Conservation (phyloP, 1,140 invertebrate species). For the Lepidurus arcticus region DNA sequence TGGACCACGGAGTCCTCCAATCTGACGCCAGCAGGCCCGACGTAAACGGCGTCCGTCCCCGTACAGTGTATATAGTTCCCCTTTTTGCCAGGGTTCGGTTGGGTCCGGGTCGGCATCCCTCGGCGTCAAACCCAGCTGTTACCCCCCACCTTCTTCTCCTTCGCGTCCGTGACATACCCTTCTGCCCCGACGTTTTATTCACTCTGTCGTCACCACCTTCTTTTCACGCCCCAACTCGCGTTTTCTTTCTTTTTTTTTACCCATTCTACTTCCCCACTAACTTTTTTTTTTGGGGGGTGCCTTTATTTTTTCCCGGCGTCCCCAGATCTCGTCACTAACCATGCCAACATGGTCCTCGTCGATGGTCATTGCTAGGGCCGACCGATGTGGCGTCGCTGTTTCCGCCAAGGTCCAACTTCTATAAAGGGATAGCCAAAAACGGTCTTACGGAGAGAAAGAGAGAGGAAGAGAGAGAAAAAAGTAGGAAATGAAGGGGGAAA, state of each 20-base stretch:
- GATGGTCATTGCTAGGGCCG: slow-evolving; percentile 13
- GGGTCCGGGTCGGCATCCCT: not conserved
- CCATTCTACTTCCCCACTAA: not conserved
- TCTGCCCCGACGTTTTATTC: slow-evolving; percentile 9
- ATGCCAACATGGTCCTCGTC: slow-evolving; percentile 16
- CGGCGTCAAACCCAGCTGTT: slow-evolving; percentile 14
- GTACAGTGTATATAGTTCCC: not conserved
- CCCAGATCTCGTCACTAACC: slow-evolving; percentile 12
- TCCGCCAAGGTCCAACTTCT: slow-evolving; percentile 8
- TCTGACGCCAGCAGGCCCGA: not conserved
- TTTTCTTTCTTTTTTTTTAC: not conserved
- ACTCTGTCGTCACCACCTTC: slow-evolving; percentile 15
- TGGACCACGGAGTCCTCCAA: slow-evolving; percentile 12
- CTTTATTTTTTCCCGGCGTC: not conserved
- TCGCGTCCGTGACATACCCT: slow-evolving; percentile 17
- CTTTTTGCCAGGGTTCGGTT: no score
- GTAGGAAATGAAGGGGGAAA: not conserved
- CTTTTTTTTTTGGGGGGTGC: not conserved
- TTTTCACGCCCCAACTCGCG: not conserved
- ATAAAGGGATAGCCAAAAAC: not conserved
- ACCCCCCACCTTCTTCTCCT: slow-evolving; percentile 14
- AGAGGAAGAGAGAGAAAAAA: not conserved
- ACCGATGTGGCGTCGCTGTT: slow-evolving; percentile 1
- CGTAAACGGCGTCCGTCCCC: not conserved
- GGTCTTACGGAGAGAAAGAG: not conserved